phyloP scores from a whole-genome alignment of 1,140 invertebrate species.

The Atta texana region DNA sequence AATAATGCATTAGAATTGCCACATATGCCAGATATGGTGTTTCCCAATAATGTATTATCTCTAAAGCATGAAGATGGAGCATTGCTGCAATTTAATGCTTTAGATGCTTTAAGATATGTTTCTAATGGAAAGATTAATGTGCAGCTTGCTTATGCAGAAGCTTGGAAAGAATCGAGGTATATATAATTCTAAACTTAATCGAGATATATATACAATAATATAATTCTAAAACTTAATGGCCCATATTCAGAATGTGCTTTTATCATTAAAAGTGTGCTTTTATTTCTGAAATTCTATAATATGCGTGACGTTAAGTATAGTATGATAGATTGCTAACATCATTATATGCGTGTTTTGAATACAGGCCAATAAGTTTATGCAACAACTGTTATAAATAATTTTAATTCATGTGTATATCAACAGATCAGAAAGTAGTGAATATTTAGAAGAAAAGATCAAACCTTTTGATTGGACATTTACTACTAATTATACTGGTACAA shows the following conservation, averaged over 20 bases:
- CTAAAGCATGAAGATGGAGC: slow-evolving; percentile 91
- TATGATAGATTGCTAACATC: too few species aligned
- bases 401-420: slow-evolving; percentile 57
- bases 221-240: background rate
- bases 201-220: slow-evolving; percentile 85
- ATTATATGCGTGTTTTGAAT: too few species aligned
- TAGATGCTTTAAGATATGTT: slow-evolving; percentile 95
- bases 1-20: slow-evolving; percentile 92
- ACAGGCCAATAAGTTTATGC: background rate
- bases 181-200: slow-evolving; percentile 85
- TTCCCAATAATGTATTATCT: slow-evolving; percentile 94
- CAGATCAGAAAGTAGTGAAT: slow-evolving; percentile 87
- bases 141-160: slow-evolving; percentile 95
- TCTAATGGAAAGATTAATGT: slow-evolving; percentile 92
- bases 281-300: too few species aligned
- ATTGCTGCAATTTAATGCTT: slow-evolving; percentile 93
- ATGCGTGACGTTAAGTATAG: too few species aligned
- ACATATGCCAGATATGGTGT: slow-evolving; percentile 99
- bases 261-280: too few species aligned
- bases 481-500: slow-evolving; percentile 96
- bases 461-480: slow-evolving; percentile 99
- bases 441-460: slow-evolving; percentile 92
- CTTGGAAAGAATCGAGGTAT: slow-evolving; percentile 94
- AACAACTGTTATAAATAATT: slow-evolving; percentile 2
- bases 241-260: too few species aligned